Conservation (phyloP, 1,140 invertebrate genomes). For the Pteromalus puparum region DNA sequence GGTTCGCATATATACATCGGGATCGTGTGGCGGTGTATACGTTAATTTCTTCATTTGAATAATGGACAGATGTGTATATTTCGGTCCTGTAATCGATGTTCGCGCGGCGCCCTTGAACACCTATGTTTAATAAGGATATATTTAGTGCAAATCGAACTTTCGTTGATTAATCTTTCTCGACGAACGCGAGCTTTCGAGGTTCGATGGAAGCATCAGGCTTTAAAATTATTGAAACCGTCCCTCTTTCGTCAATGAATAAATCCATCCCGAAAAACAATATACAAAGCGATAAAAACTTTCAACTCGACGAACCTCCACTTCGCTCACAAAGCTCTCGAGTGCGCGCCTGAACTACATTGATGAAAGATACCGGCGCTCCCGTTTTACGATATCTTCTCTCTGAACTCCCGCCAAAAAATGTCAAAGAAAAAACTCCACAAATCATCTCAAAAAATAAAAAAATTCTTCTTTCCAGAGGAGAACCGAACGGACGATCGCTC, state of each 20-base stretch:
- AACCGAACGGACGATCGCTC: constrained; percentile 35
- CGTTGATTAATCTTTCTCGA: neutral
- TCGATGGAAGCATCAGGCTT: too few species aligned
- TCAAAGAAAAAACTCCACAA: too few species aligned
- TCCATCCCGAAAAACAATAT: too few species aligned
- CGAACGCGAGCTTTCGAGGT: too few species aligned
- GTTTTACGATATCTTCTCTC: too few species aligned
- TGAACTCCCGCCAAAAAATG: too few species aligned
- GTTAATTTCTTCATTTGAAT: neutral
- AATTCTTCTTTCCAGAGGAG: neutral
- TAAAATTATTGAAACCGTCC: neutral
- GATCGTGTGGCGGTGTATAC: too few species aligned
- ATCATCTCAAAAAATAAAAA: neutral
- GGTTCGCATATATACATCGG: too few species aligned
- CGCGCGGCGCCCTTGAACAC: neutral
- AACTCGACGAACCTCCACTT: too few species aligned
- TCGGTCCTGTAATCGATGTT: neutral
- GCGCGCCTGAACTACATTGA: too few species aligned
- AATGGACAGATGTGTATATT: neutral
- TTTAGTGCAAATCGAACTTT: neutral
- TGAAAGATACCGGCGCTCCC: too few species aligned
- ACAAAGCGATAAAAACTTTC: neutral
- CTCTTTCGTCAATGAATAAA: neutral
- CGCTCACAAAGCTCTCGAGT: too few species aligned
- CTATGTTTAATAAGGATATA: neutral